Conservation (phyloP, 2,888 invertebrate genomes). For the Brachynemurus nebulosus region DNA sequence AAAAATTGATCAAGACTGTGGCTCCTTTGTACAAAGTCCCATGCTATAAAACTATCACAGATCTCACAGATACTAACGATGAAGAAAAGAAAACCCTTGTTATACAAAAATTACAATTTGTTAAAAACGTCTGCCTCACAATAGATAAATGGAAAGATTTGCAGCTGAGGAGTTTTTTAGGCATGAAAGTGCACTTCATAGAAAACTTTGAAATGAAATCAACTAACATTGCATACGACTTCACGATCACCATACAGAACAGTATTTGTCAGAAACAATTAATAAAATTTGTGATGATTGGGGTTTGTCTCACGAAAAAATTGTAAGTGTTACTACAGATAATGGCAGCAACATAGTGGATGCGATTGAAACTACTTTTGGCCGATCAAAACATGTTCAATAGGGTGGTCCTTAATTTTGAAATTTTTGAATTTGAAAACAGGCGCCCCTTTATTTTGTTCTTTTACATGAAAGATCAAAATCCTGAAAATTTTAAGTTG, state of each 20-base stretch:
- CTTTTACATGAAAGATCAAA: too few species aligned
- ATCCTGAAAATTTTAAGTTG: too few species aligned
- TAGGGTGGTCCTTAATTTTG: too few species aligned
- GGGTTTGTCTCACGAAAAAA: not conserved
- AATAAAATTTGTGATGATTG: not conserved
- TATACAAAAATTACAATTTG: conserved; percentile 17
- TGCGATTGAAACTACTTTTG: conserved; percentile 20
- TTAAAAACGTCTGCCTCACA: conserved; percentile 19
- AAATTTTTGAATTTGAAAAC: too few species aligned
- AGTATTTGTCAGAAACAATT: conserved; percentile 12
- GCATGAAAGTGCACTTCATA: conserved; percentile 20
- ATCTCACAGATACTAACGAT: conserved; percentile 19
- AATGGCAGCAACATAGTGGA: conserved; percentile 20
- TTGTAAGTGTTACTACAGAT: conserved; percentile 13
- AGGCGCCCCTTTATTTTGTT: too few species aligned
- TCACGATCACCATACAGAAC: conserved; percentile 18
- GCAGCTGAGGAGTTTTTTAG: conserved; percentile 20
- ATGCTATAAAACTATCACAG: conserved; percentile 18
- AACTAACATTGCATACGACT: conserved; percentile 20
- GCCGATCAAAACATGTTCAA: conserved; percentile 20
- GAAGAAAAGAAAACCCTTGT: conserved; percentile 16
- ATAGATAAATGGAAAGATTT: conserved; percentile 22
- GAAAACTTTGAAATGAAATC: conserved; percentile 18
- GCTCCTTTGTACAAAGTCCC: not conserved
- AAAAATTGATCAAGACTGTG: not conserved